Evolutionary conservation across 53 echinoderm and acorn worm species (phyloP).

Genomic region (Stichopus horrens): DNA sequence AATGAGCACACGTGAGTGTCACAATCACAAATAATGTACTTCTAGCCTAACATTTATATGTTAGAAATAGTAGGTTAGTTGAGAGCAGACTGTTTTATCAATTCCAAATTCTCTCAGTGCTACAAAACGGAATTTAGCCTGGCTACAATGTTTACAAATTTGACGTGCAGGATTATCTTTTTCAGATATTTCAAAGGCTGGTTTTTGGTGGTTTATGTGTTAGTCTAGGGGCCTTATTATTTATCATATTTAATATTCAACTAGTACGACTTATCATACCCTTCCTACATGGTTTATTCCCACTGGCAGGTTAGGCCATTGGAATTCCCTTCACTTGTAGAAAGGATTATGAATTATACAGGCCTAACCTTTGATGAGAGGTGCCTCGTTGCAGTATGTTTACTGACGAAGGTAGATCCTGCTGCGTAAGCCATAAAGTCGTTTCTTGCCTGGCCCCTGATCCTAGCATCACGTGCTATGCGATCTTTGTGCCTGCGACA

Average conservation of each 20-base stretch:
- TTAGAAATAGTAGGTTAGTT: too few relatives aligned
- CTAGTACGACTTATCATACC: not conserved
- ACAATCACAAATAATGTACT: not conserved
- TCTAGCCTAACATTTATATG: too few relatives aligned
- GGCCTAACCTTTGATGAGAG: slow-evolving; percentile 37
- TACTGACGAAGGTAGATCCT: slow-evolving; percentile 39
- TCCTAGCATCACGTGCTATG: slow-evolving; percentile 28
- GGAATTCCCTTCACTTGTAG: too few relatives aligned
- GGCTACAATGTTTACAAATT: slow-evolving; percentile 3
- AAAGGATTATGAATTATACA: too few relatives aligned
- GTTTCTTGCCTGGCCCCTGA: slow-evolving; percentile 35
- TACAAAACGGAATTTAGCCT: slow-evolving; percentile 45
- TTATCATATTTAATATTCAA: not conserved
- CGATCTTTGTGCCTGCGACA: slow-evolving; percentile 44
- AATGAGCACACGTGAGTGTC: too few relatives aligned
- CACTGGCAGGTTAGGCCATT: too few relatives aligned
- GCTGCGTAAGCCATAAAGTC: slow-evolving; percentile 46
- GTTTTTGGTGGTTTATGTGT: slow-evolving; percentile 46
- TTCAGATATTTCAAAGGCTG: not conserved
- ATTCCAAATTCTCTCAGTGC: slow-evolving; percentile 48
- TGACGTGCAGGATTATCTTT: not conserved
- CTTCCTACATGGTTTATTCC: too few relatives aligned
- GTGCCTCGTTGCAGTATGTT: slow-evolving; percentile 54
- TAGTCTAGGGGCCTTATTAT: slow-evolving; percentile 26
- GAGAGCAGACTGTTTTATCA: slow-evolving; percentile 49